Base-by-base conservation (phyloP, 2,113 vertebrate genomes). In the Ochotona princeps region DNA sequence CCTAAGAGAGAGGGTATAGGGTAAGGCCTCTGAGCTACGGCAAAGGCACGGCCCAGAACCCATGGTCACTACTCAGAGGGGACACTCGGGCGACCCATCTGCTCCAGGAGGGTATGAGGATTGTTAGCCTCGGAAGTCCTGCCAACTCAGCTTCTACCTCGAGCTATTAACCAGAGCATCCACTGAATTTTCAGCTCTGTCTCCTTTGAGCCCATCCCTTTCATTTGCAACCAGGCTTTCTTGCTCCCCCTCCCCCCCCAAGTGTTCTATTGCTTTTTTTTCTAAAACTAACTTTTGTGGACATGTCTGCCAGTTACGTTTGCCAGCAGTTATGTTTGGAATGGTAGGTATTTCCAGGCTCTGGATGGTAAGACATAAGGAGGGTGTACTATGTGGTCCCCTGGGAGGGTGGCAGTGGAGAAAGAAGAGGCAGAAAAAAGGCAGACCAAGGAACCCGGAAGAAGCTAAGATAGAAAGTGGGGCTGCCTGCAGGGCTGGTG, bases 151-250 rank as follows among this genome's bases (percentile, higher is more conserved):
- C 83, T 89, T 78, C 90, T 67, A 38, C 78, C 49, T 61, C 90
- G 54, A 51, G 66, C n/a, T 83, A 35, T 82, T 66, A 81, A 49
- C 75, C 32, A 63, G 65, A 63, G 35, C 25, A 87, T 57, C 80
- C 88, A n/a, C 83, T 92, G 66, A 76, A 92, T 61, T 21, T 79
- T 70, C 65, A 86, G 23, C n/a, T 14, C 10, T 78, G 73, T 69
- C 65, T 32, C n/a, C 84, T 94, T 90, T 82, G 90, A 92, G 51
- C 12, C 51, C 51, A 32, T 30, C 23, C 13, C 91, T 57, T 75
- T 84, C 25, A 65, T 57, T 91, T 85, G 51, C 79, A 89, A 92
- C 54, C 57, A 93, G 63, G 54, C 73, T 83, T 65, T 78, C 49
- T 85, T 78, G 17, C 73, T 6, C 13, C 65, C 57, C 61, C 51